These are phyloP conservation scores for Drosophila neocordata DNA, from an alignment of 1,140 invertebrate species.

Conservation along the genomic window DNA sequence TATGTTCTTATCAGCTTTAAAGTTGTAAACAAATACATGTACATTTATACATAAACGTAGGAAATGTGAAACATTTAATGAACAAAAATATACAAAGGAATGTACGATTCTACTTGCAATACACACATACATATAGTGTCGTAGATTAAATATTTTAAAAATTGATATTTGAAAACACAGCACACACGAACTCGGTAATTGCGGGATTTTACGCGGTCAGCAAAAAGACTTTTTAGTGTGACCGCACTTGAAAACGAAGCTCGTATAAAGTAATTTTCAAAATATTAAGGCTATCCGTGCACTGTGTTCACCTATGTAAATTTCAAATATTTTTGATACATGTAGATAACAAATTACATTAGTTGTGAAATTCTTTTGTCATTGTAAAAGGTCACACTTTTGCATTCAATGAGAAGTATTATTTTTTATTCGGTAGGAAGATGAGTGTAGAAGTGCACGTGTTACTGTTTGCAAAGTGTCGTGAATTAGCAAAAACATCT, in stretches of 20 bases:
- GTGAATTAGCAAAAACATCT: constrained; percentile 88
- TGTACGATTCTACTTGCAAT: too few relatives aligned
- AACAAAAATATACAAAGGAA: too few relatives aligned
- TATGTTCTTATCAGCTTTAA: too few relatives aligned
- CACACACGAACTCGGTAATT: background rate
- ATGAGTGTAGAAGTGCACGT: constrained; percentile 85
- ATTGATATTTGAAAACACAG: background rate
- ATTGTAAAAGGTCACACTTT: background rate
- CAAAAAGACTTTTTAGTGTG: background rate
- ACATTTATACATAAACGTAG: too few relatives aligned
- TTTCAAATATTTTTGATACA: background rate
- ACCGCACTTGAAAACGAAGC: background rate
- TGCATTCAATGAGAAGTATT: background rate
- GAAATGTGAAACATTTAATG: too few relatives aligned
- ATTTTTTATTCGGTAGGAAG: background rate
- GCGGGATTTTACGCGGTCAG: background rate
- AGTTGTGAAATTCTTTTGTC: background rate
- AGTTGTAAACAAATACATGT: too few relatives aligned
- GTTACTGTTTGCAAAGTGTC: constrained; percentile 94
- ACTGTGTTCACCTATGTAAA: too few relatives aligned
- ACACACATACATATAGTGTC: too few relatives aligned
- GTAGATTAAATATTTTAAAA: background rate
- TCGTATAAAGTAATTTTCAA: too few relatives aligned
- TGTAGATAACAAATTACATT: background rate
- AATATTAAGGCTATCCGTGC: too few relatives aligned